Evolutionary conservation across 1,140 invertebrate species (phyloP).

Genomic region (Harpegnathos saltator): DNA sequence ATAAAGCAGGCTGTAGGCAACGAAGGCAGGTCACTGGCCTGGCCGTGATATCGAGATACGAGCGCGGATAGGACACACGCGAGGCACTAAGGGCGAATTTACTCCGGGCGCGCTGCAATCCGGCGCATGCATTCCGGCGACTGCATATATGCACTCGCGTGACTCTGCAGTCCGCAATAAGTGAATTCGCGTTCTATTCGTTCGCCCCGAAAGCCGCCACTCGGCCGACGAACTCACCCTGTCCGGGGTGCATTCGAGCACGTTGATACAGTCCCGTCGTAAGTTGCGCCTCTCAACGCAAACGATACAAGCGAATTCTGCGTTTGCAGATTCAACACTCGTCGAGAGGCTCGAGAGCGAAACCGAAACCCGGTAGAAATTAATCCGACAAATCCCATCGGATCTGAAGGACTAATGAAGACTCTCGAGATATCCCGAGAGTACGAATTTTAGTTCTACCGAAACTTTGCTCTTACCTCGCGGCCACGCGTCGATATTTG

Average conservation of each 20-base stretch:
- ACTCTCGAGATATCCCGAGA: too few species aligned
- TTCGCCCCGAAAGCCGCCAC: constrained; percentile 12
- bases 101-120: constrained; percentile 35
- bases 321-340: too few species aligned
- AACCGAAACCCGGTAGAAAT: too few species aligned
- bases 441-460: too few species aligned
- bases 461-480: too few species aligned
- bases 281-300: too few species aligned
- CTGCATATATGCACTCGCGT: constrained; percentile 63
- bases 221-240: constrained; percentile 44
- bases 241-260: not conserved
- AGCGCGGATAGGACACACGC: constrained; percentile 67
- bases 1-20: constrained; percentile 28
- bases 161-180: constrained; percentile 63
- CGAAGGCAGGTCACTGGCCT: constrained; percentile 60
- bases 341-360: too few species aligned
- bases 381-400: too few species aligned
- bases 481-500: too few species aligned
- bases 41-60: constrained; percentile 64
- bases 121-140: constrained; percentile 53
- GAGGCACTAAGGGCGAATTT: constrained; percentile 69
- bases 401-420: too few species aligned
- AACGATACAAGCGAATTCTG: too few species aligned
- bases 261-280: not conserved
- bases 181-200: constrained; percentile 64